These are phyloP conservation scores for Corythornis vintsioides DNA, from an alignment of 2,113 vertebrate genomes.

Conservation along the genomic window DNA sequence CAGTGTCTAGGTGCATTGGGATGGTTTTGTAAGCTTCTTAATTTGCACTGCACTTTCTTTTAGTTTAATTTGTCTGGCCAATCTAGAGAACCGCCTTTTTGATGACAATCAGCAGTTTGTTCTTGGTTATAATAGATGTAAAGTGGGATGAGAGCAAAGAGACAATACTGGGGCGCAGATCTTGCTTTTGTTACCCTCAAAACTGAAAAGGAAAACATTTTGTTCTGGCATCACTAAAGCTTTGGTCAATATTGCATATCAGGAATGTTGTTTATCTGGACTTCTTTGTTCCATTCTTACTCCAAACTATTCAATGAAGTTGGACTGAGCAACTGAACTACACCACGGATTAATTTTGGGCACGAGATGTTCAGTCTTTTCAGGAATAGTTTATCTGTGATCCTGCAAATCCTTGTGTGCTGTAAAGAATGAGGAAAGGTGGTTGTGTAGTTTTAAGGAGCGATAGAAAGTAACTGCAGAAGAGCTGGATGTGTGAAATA, in stretches of 20 bases:
- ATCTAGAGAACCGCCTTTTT: not conserved
- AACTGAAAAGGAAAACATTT: not conserved
- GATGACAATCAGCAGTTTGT: not conserved
- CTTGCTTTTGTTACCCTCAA: not conserved
- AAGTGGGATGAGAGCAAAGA: not conserved
- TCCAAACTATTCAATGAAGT: not conserved
- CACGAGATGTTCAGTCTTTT: not conserved
- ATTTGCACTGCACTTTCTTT: not conserved
- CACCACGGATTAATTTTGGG: not conserved
- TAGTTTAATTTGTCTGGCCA: not conserved
- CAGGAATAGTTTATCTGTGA: not conserved
- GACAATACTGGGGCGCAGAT: not conserved
- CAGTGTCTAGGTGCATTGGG: not conserved
- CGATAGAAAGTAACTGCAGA: not conserved
- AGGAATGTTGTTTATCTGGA: not conserved
- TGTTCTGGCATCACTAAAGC: not conserved
- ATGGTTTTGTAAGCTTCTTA: not conserved
- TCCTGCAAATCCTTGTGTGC: not conserved
- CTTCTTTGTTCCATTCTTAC: not conserved
- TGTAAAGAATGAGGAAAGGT: not conserved
- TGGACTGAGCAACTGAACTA: not conserved
- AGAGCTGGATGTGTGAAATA: not conserved
- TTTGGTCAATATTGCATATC: not conserved
- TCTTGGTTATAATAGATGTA: not conserved
- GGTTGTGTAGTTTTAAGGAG: not conserved